Conservation (phyloP, 2,888 invertebrate species). For the Pterostichus niger region DNA sequence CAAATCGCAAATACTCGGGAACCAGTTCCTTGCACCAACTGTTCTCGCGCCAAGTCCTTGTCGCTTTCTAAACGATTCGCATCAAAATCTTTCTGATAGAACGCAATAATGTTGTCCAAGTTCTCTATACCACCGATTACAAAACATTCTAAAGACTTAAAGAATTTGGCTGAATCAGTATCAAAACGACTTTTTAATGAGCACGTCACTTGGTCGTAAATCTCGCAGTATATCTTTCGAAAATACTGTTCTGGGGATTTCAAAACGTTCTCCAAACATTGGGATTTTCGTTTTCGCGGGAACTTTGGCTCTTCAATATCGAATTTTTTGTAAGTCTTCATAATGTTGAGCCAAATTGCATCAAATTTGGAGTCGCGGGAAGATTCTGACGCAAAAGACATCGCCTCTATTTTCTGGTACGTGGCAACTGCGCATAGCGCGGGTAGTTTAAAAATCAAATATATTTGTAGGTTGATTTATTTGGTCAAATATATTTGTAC, state of each 20-base stretch:
- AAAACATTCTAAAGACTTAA: constrained; percentile 28
- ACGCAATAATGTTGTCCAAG: constrained; percentile 20
- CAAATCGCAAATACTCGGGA: too few species aligned
- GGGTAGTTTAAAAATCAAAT: too few species aligned
- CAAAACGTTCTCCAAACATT: too few species aligned
- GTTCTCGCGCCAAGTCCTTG: too few species aligned
- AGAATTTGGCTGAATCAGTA: constrained; percentile 2
- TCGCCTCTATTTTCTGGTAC: constrained; percentile 53
- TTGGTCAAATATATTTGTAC: too few species aligned
- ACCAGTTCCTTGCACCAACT: too few species aligned
- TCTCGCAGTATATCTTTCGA: constrained; percentile 67
- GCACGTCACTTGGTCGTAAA: constrained; percentile 23
- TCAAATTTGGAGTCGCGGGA: constrained; percentile 63
- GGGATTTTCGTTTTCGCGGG: constrained; percentile 47
- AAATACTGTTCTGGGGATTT: constrained; percentile 62
- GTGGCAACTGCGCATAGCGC: constrained; percentile 23
- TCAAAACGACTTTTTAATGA: constrained; percentile 51
- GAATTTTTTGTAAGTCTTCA: constrained; percentile 47
- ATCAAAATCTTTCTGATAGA: constrained; percentile 18
- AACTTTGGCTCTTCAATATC: constrained; percentile 66
- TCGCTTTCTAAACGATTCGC: constrained; percentile 18
- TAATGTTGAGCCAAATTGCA: constrained; percentile 48
- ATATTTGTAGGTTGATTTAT: too few species aligned
- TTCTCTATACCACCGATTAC: constrained; percentile 26
- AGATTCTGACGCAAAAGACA: constrained; percentile 40